Evolutionary conservation across 2,113 vertebrate species (phyloP).

Genomic region (Oreochromis tanganicae): DNA sequence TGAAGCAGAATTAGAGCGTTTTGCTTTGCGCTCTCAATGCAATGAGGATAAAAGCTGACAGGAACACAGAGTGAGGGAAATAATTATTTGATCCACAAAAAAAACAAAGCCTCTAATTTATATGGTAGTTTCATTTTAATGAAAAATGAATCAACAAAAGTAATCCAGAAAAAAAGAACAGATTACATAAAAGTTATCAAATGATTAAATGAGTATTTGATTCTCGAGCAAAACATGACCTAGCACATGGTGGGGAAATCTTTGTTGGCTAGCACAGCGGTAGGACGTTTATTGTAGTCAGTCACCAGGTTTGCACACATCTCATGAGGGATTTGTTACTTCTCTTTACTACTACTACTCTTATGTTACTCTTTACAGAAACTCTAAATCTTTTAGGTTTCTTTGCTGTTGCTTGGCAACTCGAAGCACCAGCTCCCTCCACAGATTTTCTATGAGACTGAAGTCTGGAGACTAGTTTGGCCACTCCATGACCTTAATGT

Average conservation of each 20-base stretch:
- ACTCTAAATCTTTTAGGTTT: background rate
- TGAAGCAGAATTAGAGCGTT: accelerated
- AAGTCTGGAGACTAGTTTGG: background rate
- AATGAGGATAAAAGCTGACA: background rate
- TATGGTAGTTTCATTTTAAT: background rate
- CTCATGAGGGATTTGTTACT: background rate
- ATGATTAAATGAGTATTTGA: background rate
- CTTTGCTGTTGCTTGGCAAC: background rate
- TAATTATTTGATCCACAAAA: background rate
- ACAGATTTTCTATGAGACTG: background rate
- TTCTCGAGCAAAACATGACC: background rate
- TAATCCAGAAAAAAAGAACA: background rate
- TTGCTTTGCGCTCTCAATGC: background rate
- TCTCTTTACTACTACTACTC: background rate
- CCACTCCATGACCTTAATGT: background rate
- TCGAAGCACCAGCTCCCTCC: background rate
- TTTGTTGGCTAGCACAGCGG: background rate
- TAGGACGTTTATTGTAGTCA: background rate
- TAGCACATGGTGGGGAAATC: background rate
- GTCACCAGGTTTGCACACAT: background rate
- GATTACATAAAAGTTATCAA: background rate
- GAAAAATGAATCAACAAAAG: accelerated
- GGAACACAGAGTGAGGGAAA: background rate
- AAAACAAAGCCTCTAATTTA: background rate
- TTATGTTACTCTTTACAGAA: background rate